Evolutionary conservation across 2,113 vertebrate genomes (phyloP).

Genomic region (Sinocyclocheilus grahami): DNA sequence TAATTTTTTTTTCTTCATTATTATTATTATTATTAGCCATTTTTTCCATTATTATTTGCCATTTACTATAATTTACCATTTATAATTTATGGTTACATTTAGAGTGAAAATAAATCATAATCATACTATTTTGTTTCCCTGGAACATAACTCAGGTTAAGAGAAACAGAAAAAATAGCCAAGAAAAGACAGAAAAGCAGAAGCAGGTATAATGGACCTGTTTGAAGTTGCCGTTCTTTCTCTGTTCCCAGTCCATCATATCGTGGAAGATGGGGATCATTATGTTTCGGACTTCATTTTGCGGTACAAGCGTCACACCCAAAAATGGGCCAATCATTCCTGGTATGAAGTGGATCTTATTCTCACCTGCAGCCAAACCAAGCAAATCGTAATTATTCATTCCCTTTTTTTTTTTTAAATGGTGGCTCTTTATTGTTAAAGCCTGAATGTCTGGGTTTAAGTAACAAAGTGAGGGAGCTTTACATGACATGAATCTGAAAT

Average conservation of each 20-base stretch:
- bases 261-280: conserved; percentile 99
- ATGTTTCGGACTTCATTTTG: conserved; percentile 95
- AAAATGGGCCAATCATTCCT: conserved; percentile 96
- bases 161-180: background rate
- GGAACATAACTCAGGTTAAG: background rate
- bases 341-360: conserved; percentile 99
- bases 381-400: background rate
- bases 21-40: too few relatives aligned
- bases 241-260: conserved; percentile 99
- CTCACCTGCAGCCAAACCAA: conserved; percentile 80
- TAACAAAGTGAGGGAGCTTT: background rate
- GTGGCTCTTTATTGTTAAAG: background rate
- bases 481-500: background rate
- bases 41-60: too few relatives aligned
- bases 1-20: too few relatives aligned
- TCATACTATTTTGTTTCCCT: background rate
- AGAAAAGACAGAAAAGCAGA: background rate
- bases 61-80: background rate
- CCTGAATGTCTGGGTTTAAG: background rate
- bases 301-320: conserved; percentile 95
- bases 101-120: background rate
- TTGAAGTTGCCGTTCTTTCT: conserved; percentile 98
- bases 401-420: background rate
- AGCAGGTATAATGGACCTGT: conserved; percentile 77
- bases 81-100: background rate